phyloP scores from a whole-genome alignment of 2,113 vertebrate species.

The Amblyopsis rosae region DNA sequence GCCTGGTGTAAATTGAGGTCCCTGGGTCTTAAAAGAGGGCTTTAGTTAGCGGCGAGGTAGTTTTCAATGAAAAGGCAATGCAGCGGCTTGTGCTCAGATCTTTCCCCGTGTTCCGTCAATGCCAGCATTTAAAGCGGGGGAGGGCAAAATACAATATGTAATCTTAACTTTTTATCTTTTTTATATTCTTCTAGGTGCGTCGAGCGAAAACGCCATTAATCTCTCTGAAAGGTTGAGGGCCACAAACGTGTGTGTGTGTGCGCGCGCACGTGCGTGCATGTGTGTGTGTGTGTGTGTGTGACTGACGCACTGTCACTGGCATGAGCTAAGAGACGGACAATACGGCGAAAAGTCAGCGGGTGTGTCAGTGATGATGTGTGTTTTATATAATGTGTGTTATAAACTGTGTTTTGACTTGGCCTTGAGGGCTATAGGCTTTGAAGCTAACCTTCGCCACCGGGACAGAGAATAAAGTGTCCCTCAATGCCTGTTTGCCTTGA shows the following conservation, averaged over 20 bases:
- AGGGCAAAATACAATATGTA: conserved; percentile 38
- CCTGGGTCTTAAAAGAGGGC: conserved; percentile 32
- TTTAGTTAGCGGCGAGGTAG: conserved; percentile 18
- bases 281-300: conserved; percentile 5
- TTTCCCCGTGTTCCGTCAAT: conserved; percentile 2
- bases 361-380: conserved; percentile 1
- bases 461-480: background rate
- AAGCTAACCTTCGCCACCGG: conserved; percentile 18
- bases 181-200: conserved; percentile 26
- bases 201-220: conserved; percentile 26
- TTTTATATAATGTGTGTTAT: background rate
- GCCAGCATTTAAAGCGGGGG: conserved; percentile 3
- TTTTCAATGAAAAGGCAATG: conserved; percentile 17
- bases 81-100: conserved; percentile 14
- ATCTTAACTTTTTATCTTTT: conserved; percentile 37
- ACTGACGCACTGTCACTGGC: background rate
- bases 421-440: conserved; percentile 27
- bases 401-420: conserved; percentile 12
- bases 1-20: conserved; percentile 49
- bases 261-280: background rate
- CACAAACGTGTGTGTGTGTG: background rate
- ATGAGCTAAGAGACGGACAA: conserved; percentile 1
- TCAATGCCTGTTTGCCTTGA: conserved; percentile 4
- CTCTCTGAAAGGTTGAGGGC: conserved; percentile 35
- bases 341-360: conserved; percentile 15